Conservation (phyloP, 2,888 invertebrate species). For the Bimastos eiseni region DNA sequence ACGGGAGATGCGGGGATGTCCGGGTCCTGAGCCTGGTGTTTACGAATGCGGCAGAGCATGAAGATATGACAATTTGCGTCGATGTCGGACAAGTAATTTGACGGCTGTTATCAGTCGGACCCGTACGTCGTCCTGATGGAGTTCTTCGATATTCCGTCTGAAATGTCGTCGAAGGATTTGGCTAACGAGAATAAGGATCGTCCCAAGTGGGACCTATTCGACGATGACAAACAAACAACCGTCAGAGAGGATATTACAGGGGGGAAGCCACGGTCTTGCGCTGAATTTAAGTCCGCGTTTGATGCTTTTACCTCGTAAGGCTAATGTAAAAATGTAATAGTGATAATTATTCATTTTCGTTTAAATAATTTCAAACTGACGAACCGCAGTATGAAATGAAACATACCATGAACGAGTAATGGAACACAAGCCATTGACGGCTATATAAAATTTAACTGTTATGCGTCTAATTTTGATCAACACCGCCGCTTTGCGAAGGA, state of each 20-base stretch:
- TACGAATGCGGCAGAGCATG: not conserved
- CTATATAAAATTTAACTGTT: too few species aligned
- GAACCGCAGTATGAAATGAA: too few species aligned
- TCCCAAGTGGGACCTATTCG: not conserved
- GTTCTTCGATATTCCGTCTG: not conserved
- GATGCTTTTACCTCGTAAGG: too few species aligned
- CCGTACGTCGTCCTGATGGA: not conserved
- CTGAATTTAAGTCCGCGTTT: too few species aligned
- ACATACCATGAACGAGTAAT: too few species aligned
- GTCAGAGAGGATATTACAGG: not conserved
- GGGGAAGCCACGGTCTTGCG: too few species aligned
- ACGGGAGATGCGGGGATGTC: not conserved
- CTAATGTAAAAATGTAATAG: too few species aligned
- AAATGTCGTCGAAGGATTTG: not conserved
- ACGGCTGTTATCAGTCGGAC: not conserved
- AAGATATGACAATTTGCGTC: constrained; percentile 3
- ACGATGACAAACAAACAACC: not conserved
- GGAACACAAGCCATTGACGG: too few species aligned
- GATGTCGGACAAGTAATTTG: not conserved
- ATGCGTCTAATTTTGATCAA: too few species aligned
- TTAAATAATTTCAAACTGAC: too few species aligned
- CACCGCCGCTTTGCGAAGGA: too few species aligned
- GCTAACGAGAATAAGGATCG: not conserved
- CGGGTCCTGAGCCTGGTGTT: not conserved
- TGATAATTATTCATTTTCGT: too few species aligned